A percentile compares a stretch with the other conserved stretches of the same genome.
Evolutionary conservation across 2,797 vertebrate genomes (phyloP).

Genomic region (Syngnathus acus): DNA sequence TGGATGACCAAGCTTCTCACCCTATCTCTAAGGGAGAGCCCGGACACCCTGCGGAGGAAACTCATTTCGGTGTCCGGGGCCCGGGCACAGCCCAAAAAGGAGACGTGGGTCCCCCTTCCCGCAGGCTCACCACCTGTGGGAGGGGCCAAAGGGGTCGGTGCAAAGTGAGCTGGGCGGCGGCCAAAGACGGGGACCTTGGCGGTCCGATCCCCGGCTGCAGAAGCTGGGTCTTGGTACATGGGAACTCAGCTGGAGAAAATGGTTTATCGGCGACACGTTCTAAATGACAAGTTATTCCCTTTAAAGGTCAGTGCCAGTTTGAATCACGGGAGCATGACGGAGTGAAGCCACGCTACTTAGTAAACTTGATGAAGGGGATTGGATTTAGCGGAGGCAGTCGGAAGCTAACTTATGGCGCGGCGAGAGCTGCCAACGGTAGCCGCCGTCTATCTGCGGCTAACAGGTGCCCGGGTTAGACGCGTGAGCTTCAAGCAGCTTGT

Average conservation of each 20-base stretch:
- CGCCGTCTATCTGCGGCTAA: slow-evolving; percentile 46
- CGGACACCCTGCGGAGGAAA: no score
- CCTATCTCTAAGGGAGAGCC: no score
- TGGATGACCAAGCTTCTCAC: no score
- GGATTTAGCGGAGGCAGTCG: slow-evolving; percentile 47
- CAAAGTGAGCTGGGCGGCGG: no score
- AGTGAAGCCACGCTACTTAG: slow-evolving; percentile 38
- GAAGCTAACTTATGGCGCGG: slow-evolving; percentile 43
- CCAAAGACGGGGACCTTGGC: no score
- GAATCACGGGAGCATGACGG: slow-evolving; percentile 45
- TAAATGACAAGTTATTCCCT: slow-evolving; percentile 48
- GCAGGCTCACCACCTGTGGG: no score
- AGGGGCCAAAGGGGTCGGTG: no score
- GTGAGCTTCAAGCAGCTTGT: slow-evolving; percentile 63
- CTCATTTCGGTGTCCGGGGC: no score
- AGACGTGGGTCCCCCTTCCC: no score
- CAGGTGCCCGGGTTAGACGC: slow-evolving; percentile 61
- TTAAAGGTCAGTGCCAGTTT: slow-evolving; percentile 57
- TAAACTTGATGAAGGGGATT: slow-evolving; percentile 50
- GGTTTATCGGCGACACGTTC: slow-evolving; percentile 37
- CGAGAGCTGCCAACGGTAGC: slow-evolving; percentile 49
- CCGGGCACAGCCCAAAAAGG: no score
- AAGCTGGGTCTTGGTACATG: background rate
- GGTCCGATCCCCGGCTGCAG: no score
- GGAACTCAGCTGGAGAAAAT: slow-evolving; percentile 25